phyloP scores from a whole-genome alignment of 2,888 invertebrate genomes.

The Scelioninae gen. 1 region DNA sequence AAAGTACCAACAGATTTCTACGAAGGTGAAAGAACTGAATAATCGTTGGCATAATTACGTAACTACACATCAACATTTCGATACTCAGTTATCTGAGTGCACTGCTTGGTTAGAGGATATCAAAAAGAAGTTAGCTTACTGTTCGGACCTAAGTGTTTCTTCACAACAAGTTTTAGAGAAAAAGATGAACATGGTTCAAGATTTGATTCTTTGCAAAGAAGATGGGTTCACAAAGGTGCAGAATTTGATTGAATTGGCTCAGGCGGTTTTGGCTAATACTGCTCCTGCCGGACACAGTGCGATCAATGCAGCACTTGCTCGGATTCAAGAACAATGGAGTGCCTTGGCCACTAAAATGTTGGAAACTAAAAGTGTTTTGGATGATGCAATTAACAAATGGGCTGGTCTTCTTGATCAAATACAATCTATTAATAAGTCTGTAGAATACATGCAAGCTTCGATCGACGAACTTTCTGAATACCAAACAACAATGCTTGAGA shows the following conservation, averaged over 20 bases:
- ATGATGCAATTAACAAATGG: constrained; percentile 96
- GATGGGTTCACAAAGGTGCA: constrained; percentile 95
- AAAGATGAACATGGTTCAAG: constrained; percentile 93
- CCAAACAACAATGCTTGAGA: constrained; percentile 93
- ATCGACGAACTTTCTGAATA: constrained; percentile 90
- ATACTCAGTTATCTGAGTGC: constrained; percentile 91
- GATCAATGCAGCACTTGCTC: constrained; percentile 92
- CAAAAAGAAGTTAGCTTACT: constrained; percentile 93
- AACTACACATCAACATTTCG: constrained; percentile 93
- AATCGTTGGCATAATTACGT: constrained; percentile 97
- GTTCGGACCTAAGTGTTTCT: constrained; percentile 92
- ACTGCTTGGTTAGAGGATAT: constrained; percentile 93
- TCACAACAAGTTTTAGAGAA: constrained; percentile 94
- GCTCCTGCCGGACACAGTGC: constrained; percentile 94
- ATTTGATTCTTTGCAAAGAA: constrained; percentile 94
- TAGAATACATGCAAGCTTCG: constrained; percentile 90
- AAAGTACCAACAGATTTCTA: constrained; percentile 95
- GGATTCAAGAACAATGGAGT: constrained; percentile 96
- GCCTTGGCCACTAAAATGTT: constrained; percentile 93
- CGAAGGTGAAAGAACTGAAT: constrained; percentile 95
- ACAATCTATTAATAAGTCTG: constrained; percentile 92
- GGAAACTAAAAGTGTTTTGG: constrained; percentile 94
- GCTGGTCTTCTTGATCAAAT: constrained; percentile 95
- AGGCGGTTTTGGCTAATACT: constrained; percentile 95
- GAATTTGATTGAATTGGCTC: constrained; percentile 94